Evolutionary conservation across 64 coral and sea anemone species (phyloP).

Genomic region (Trachythela sp.): DNA sequence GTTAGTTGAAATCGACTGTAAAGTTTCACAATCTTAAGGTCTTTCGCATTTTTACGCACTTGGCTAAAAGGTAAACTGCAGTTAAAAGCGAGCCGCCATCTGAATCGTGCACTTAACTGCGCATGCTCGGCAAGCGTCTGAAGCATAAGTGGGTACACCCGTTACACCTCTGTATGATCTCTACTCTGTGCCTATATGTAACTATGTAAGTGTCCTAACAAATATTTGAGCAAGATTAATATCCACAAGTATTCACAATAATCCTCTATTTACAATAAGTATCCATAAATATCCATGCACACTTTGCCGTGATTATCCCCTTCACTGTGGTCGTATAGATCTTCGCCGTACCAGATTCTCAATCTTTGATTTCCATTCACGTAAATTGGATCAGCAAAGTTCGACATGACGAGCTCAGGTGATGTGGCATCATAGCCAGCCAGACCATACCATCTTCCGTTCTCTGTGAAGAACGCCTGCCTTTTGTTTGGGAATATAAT

Average conservation of each 20-base stretch:
- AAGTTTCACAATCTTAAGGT: no score
- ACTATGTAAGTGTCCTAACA: no score
- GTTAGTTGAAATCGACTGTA: no score
- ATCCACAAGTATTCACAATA: neutral
- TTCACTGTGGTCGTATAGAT: conserved; percentile 19
- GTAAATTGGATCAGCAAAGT: conserved; percentile 12
- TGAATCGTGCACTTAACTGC: no score
- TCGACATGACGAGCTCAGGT: neutral
- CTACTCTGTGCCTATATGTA: no score
- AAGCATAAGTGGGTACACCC: no score
- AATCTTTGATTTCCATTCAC: neutral
- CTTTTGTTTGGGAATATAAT: neutral
- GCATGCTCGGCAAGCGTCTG: no score
- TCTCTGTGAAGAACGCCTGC: neutral
- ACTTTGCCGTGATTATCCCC: conserved; percentile 33
- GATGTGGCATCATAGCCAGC: neutral
- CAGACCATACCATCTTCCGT: neutral
- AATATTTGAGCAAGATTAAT: no score
- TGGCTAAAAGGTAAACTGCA: no score
- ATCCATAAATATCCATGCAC: conserved; percentile 33
- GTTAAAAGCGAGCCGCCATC: no score
- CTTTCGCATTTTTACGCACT: no score
- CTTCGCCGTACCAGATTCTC: conserved; percentile 48
- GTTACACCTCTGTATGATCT: no score
- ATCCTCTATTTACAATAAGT: conserved; percentile 10